Conservation (phyloP, 2,888 invertebrate genomes). For the Deilephila porcellus region DNA sequence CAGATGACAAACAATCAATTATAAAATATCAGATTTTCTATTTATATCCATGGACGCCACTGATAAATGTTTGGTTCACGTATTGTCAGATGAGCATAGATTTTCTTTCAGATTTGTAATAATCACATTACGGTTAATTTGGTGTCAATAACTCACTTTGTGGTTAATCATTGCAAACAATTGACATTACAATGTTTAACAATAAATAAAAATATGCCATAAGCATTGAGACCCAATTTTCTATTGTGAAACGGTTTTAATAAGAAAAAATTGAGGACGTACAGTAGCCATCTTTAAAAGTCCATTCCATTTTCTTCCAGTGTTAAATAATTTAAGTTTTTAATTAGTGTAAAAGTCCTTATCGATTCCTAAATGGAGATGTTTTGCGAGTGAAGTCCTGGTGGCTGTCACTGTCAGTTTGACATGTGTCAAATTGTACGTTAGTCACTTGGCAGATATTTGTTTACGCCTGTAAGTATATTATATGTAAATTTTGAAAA, state of each 20-base stretch:
- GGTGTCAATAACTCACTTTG: no score
- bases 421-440: conserved; percentile 38
- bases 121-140: no score
- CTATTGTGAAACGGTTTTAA: no score
- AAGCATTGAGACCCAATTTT: background rate
- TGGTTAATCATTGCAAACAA: no score
- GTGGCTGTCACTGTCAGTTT: conserved; percentile 18
- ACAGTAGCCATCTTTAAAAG: conserved; percentile 33
- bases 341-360: conserved; percentile 55
- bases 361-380: conserved; percentile 55
- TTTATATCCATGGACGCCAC: no score
- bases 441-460: conserved; percentile 47
- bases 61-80: no score
- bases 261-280: background rate
- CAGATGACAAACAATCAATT: no score
- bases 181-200: no score
- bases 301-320: conserved; percentile 66
- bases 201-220: no score
- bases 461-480: conserved; percentile 76
- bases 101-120: no score
- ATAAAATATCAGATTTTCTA: no score
- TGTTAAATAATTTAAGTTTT: conserved; percentile 67
- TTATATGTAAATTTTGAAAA: conserved; percentile 82
- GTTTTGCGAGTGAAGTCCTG: conserved; percentile 57
- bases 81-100: no score